These are phyloP conservation scores for Corythornis vintsioides DNA, from an alignment of 2,113 vertebrate genomes.

Conservation along the genomic window DNA sequence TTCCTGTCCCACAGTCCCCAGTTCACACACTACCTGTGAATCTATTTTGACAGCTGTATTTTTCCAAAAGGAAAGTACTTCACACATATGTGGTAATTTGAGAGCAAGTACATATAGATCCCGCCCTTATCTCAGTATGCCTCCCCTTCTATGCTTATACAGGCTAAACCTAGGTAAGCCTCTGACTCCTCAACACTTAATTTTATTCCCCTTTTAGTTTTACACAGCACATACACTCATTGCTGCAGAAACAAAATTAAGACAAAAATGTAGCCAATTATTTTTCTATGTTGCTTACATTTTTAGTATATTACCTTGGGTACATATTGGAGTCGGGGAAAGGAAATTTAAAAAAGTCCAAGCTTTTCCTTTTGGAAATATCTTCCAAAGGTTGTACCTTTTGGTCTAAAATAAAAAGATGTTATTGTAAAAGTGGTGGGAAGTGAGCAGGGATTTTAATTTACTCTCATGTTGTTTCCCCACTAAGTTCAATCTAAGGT, in stretches of 20 bases:
- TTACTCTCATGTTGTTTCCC: conserved; percentile 64
- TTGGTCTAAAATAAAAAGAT: conserved; percentile 46
- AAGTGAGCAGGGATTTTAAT: conserved; percentile 67
- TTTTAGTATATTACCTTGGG: conserved; percentile 5
- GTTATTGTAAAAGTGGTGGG: conserved; percentile 38
- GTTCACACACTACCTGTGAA: conserved; percentile 22
- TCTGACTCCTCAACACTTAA: background rate
- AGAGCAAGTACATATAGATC: background rate
- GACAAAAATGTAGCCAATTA: background rate
- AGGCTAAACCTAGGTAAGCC: background rate
- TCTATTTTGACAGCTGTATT: conserved; percentile 62
- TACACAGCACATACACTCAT: background rate
- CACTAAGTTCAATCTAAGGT: conserved; percentile 67
- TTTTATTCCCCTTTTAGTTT: background rate
- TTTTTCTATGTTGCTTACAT: background rate
- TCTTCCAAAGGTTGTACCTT: conserved; percentile 30
- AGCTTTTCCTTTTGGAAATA: conserved; percentile 14
- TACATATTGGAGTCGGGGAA: background rate
- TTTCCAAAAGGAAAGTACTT: conserved; percentile 45
- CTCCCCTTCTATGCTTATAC: background rate
- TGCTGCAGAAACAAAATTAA: background rate
- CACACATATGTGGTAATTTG: background rate
- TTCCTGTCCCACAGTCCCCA: background rate
- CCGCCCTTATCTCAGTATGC: background rate
- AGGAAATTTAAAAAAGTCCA: conserved; percentile 15